Evolutionary conservation across 2,113 vertebrate species (phyloP).

Genomic region (Pedionomus torquatus): DNA sequence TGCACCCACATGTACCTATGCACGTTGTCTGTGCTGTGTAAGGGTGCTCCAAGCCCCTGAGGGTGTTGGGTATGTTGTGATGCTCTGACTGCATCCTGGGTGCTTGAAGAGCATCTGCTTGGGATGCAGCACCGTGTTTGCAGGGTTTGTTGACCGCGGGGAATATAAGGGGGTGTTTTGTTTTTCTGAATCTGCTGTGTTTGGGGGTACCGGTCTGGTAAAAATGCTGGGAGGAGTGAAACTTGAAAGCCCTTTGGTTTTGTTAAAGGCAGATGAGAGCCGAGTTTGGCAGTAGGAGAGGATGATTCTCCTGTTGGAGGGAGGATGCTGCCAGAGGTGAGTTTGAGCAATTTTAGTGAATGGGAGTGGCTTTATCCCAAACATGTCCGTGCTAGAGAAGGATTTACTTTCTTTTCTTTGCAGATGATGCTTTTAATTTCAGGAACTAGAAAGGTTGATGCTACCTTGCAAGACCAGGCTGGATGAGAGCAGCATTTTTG

Average conservation of each 20-base stretch:
- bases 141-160: not conserved
- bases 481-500: not conserved
- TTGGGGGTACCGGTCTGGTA: not conserved
- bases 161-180: not conserved
- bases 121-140: fast-evolving
- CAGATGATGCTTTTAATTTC: not conserved
- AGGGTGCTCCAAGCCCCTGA: fast-evolving
- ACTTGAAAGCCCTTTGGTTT: not conserved
- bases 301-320: fast-evolving
- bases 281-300: not conserved
- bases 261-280: not conserved
- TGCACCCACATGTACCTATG: fast-evolving
- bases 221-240: not conserved
- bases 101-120: not conserved
- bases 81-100: not conserved
- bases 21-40: fast-evolving
- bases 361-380: not conserved
- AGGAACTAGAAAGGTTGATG: not conserved
- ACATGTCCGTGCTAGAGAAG: not conserved
- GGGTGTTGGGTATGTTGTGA: fast-evolving
- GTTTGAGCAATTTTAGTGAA: not conserved
- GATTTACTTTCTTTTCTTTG: not conserved
- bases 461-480: not conserved
- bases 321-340: not conserved
- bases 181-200: not conserved